Conservation (phyloP, 2,113 vertebrate species). For the Daubentonia madagascariensis region DNA sequence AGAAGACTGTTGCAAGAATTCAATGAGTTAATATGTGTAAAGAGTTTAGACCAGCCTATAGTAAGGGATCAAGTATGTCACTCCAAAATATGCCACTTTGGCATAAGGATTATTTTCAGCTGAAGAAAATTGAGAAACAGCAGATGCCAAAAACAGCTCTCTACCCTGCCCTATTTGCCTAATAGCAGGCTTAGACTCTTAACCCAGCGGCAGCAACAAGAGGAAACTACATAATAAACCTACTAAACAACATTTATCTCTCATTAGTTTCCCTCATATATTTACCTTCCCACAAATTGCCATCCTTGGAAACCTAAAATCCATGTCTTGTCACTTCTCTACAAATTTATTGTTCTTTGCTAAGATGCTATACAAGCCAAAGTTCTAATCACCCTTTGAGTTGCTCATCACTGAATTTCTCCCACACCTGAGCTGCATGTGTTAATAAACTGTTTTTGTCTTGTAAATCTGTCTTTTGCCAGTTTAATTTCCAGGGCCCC, state of each 20-base stretch:
- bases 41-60: not conserved
- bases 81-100: not conserved
- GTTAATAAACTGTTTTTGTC: not conserved
- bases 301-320: not conserved
- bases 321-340: not conserved
- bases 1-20: not conserved
- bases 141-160: not conserved
- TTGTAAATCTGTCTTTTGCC: not conserved
- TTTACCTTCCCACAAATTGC: not conserved
- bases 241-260: not conserved
- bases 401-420: not conserved
- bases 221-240: not conserved
- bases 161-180: too few species aligned
- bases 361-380: not conserved
- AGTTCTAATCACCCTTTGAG: not conserved
- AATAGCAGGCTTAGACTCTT: not conserved
- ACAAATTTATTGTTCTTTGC: not conserved
- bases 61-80: not conserved
- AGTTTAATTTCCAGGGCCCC: not conserved
- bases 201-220: not conserved
- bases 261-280: not conserved
- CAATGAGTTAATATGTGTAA: not conserved
- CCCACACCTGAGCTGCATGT: not conserved
- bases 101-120: not conserved
- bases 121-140: not conserved